A percentile compares a stretch with the other conserved stretches of the same genome.
phyloP scores from a whole-genome alignment of 2,797 vertebrate species.

The Xyrichtys novacula region DNA sequence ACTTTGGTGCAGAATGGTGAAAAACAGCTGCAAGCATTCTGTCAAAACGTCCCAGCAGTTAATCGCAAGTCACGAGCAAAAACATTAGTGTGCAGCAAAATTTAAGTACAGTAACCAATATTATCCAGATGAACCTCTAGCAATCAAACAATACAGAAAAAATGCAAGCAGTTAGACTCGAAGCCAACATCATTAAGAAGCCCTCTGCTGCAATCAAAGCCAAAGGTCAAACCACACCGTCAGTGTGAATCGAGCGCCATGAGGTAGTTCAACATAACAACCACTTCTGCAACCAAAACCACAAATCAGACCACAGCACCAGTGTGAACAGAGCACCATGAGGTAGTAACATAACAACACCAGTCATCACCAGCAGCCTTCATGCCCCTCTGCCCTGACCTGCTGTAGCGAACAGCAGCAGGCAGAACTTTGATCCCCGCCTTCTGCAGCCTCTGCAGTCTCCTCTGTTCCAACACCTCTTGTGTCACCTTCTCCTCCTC shows the following conservation, averaged over 20 bases:
- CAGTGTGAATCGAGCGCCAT: slow-evolving; percentile 11
- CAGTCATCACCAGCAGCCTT: slow-evolving; percentile 12
- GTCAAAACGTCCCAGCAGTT: not conserved
- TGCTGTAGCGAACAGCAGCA: slow-evolving; percentile 89
- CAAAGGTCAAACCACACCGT: slow-evolving; percentile 12
- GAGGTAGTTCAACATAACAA: not conserved
- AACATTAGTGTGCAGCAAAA: not conserved
- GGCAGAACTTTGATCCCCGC: slow-evolving; percentile 92
- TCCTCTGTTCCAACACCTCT: slow-evolving; percentile 83
- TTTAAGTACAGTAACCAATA: not conserved
- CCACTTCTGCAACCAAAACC: too few species aligned
- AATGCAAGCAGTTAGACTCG: slow-evolving; percentile 24
- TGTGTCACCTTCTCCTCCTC: slow-evolving; percentile 72
- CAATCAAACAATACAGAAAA: not conserved
- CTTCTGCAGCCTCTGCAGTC: slow-evolving; percentile 88
- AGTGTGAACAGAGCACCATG: too few species aligned
- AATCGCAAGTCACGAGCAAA: slow-evolving; percentile 25
- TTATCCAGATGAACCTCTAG: slow-evolving; percentile 1
- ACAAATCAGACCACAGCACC: too few species aligned
- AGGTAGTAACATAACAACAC: too few species aligned
- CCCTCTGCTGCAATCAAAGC: slow-evolving; percentile 3
- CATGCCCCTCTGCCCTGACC: slow-evolving; percentile 86
- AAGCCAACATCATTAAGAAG: not conserved
- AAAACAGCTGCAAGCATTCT: too few species aligned
- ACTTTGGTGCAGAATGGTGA: too few species aligned